These are phyloP conservation scores for Heliangelus exortis DNA, from an alignment of 2,797 vertebrate species.

Conservation along the genomic window DNA sequence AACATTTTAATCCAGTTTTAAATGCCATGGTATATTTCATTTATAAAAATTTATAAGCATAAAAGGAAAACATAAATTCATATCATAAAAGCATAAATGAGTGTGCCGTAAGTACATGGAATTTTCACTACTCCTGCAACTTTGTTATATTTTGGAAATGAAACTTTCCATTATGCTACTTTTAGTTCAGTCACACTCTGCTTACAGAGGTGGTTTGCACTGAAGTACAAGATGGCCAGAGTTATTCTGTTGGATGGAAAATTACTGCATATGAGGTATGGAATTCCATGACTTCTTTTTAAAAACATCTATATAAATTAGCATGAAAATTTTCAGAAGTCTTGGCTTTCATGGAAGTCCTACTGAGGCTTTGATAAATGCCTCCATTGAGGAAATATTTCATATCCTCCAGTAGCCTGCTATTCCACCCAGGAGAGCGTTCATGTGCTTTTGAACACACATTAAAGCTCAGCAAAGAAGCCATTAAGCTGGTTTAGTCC, in stretches of 20 bases:
- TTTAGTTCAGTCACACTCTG: conserved; percentile 48
- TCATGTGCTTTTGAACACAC: conserved; percentile 40
- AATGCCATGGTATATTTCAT: conserved; percentile 10
- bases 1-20: conserved; percentile 23
- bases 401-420: conserved; percentile 57
- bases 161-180: conserved; percentile 71
- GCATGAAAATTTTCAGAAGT: conserved; percentile 46
- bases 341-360: conserved; percentile 50
- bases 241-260: conserved; percentile 66
- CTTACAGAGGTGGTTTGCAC: conserved; percentile 65
- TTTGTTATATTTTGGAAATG: conserved; percentile 69
- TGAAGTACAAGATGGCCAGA: conserved; percentile 47
- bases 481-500: conserved; percentile 12
- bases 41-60: conserved; percentile 35
- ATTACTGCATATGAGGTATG: conserved; percentile 59
- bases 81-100: conserved; percentile 52
- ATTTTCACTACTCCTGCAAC: conserved; percentile 47
- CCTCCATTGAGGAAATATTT: conserved; percentile 61
- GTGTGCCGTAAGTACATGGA: conserved; percentile 58
- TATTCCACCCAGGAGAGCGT: conserved; percentile 38
- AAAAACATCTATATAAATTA: conserved; percentile 66
- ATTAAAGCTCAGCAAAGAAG: conserved; percentile 36
- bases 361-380: conserved; percentile 53
- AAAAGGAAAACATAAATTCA: conserved; percentile 41
- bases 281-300: conserved; percentile 66